Evolutionary conservation across 2,888 invertebrate genomes (phyloP).

Genomic region (Asteroscopus sphinx): DNA sequence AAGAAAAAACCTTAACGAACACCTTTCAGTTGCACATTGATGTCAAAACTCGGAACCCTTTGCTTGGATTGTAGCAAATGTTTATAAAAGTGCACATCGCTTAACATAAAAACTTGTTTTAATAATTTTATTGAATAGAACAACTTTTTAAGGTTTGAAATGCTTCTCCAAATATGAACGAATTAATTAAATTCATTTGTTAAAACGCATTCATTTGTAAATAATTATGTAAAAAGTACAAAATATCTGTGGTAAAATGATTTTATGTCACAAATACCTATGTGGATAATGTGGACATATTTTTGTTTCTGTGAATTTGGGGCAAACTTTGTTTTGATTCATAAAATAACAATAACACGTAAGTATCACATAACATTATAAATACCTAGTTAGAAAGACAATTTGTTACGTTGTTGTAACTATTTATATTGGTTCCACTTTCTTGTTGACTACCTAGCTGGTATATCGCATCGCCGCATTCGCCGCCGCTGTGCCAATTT

Average conservation of each 20-base stretch:
- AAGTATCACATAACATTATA: conserved; percentile 21
- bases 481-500: conserved; percentile 48
- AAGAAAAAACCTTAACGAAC: conserved; percentile 64
- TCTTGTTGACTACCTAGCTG: conserved; percentile 7
- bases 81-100: not conserved
- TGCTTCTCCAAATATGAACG: not conserved
- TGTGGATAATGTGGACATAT: not conserved
- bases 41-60: conserved; percentile 72
- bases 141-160: not conserved
- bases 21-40: conserved; percentile 72
- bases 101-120: not conserved
- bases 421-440: conserved; percentile 17
- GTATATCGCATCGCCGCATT: too few species aligned
- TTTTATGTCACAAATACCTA: not conserved
- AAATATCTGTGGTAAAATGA: too few species aligned
- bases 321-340: conserved; percentile 26
- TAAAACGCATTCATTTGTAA: too few species aligned
- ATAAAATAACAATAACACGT: conserved; percentile 18
- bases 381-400: conserved; percentile 21
- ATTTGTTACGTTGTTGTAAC: conserved; percentile 13
- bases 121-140: not conserved
- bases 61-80: conserved; percentile 36
- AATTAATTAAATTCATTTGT: not conserved
- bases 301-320: conserved; percentile 19
- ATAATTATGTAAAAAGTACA: not conserved